Percentiles rank a stretch among this genome's conserved stretches.
Conservation (phyloP, 2,113 vertebrate species). For the Turdus rufiventris region DNA sequence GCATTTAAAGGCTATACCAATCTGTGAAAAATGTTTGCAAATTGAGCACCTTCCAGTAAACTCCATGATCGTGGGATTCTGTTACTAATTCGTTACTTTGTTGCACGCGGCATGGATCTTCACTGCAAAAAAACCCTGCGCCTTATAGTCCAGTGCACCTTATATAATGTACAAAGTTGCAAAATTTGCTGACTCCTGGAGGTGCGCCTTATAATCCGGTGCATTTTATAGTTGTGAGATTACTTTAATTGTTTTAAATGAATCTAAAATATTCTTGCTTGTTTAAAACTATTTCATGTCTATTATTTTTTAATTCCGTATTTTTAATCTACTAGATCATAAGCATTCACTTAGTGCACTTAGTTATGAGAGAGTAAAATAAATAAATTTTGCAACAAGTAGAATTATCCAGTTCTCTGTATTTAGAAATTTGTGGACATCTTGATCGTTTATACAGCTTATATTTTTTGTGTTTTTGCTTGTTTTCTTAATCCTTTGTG, state of each 20-base stretch:
- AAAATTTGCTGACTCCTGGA: too few relatives aligned
- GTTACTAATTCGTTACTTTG: too few relatives aligned
- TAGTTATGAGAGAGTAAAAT: background rate
- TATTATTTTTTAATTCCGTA: background rate
- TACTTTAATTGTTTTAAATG: background rate
- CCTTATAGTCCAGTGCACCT: too few relatives aligned
- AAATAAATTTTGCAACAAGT: background rate
- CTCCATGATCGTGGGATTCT: too few relatives aligned
- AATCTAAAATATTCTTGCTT: background rate
- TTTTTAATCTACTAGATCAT: background rate
- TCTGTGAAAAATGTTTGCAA: too few relatives aligned
- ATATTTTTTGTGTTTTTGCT: background rate
- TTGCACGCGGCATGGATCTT: too few relatives aligned
- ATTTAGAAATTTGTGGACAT: background rate
- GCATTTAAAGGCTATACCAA: too few relatives aligned
- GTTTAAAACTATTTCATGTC: background rate
- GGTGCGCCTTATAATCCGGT: too few relatives aligned
- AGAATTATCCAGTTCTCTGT: background rate
- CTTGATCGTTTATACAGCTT: background rate
- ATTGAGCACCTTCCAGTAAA: too few relatives aligned
- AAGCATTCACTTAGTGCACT: background rate
- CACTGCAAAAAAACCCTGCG: too few relatives aligned
- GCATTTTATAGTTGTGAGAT: too few relatives aligned
- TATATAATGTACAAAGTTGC: too few relatives aligned
- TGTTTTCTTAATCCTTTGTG: background rate